A percentile compares a stretch with the other conserved stretches of the same genome.
Evolutionary conservation across 2,113 vertebrate genomes (phyloP).

Genomic region (Leiothrix lutea): DNA sequence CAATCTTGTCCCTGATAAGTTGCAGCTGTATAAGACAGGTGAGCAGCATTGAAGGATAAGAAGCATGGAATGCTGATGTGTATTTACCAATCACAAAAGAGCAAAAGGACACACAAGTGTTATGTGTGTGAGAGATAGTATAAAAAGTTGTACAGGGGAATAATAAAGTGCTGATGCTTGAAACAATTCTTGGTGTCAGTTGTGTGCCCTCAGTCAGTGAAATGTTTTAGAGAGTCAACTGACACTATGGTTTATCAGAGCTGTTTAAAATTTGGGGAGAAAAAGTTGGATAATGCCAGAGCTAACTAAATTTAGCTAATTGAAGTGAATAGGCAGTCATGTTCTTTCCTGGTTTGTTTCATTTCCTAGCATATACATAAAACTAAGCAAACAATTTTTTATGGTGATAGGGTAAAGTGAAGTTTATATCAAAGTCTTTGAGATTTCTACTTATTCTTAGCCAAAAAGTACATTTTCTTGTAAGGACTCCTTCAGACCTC

Average conservation of each 20-base stretch:
- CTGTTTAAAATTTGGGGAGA: not conserved
- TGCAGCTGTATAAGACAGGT: not conserved
- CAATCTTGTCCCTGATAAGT: not conserved
- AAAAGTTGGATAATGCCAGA: not conserved
- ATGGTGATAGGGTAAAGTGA: not conserved
- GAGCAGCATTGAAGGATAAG: not conserved
- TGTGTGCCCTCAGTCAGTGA: not conserved
- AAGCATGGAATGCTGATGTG: not conserved
- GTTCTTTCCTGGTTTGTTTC: not conserved
- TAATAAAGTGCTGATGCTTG: not conserved
- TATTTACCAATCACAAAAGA: not conserved
- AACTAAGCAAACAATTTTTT: not conserved
- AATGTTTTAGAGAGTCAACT: not conserved
- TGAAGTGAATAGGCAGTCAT: not conserved
- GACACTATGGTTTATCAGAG: not conserved
- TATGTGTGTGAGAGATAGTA: not conserved
- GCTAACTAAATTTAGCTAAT: not conserved
- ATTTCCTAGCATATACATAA: not conserved
- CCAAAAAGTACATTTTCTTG: not conserved
- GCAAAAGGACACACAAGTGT: not conserved
- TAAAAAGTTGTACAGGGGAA: not conserved
- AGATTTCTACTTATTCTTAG: not conserved
- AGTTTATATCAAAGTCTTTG: not conserved
- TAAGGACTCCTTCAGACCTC: not conserved
- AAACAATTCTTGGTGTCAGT: not conserved